Conservation (phyloP, 2,888 invertebrate species). For the Caprella mutica region DNA sequence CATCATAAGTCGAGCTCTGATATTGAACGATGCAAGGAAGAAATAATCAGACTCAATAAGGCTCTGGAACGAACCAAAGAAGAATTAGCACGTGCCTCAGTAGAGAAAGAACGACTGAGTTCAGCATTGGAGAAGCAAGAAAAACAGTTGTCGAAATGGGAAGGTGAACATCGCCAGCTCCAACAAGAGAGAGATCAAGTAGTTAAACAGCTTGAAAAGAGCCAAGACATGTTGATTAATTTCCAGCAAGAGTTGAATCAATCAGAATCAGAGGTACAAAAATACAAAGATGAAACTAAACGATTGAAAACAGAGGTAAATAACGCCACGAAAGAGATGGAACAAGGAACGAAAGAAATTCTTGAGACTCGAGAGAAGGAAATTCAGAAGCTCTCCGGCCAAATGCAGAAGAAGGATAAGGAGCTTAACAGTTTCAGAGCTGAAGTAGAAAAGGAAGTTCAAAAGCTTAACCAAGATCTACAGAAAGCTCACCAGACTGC, state of each 20-base stretch:
- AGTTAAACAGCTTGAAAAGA: constrained; percentile 78
- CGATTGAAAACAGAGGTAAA: constrained; percentile 48
- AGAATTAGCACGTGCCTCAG: constrained; percentile 19
- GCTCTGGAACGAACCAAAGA: constrained; percentile 46
- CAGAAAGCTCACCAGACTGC: constrained; percentile 41
- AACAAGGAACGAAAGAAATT: constrained; percentile 57
- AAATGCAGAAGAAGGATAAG: constrained; percentile 33
- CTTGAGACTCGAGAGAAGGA: constrained; percentile 60
- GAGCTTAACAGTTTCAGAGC: constrained; percentile 29
- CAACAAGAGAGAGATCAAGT: constrained; percentile 75
- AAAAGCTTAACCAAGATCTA: constrained; percentile 43
- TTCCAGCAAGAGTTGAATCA: constrained; percentile 81
- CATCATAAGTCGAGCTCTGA: constrained; percentile 41
- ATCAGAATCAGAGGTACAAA: constrained; percentile 54
- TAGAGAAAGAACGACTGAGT: constrained; percentile 48
- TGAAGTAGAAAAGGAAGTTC: constrained; percentile 33
- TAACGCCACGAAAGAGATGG: constrained; percentile 56
- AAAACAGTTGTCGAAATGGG: constrained; percentile 71
- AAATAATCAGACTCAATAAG: constrained; percentile 48
- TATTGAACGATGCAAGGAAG: constrained; percentile 59
- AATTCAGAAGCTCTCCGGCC: constrained; percentile 50
- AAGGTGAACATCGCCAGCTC: constrained; percentile 71
- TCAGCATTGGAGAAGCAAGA: constrained; percentile 67
- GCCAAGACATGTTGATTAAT: constrained; percentile 81
- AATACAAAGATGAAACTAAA: constrained; percentile 50